Evolutionary conservation across 2,113 vertebrate species (phyloP).

Genomic region (Calyptomena viridis): DNA sequence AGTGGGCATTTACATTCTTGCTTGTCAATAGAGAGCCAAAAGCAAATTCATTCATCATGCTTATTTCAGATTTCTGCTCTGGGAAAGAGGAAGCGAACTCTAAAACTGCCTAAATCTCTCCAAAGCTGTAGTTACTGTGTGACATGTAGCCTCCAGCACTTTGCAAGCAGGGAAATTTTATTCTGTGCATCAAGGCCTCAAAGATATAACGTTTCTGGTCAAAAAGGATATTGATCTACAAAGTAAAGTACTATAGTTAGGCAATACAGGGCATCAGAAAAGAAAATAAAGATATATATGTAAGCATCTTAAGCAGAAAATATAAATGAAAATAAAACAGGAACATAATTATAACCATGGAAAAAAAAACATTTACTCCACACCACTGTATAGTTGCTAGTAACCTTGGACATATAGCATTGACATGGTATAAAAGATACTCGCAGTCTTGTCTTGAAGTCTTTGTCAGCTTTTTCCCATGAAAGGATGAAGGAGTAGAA

Average conservation of each 20-base stretch:
- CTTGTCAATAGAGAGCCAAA: not conserved
- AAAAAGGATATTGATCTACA: not conserved
- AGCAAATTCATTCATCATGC: not conserved
- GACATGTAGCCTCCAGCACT: not conserved
- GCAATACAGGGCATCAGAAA: not conserved
- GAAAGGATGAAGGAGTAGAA: not conserved
- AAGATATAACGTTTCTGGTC: not conserved
- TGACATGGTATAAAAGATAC: not conserved
- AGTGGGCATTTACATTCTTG: not conserved
- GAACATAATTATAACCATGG: not conserved
- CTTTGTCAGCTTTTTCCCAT: not conserved
- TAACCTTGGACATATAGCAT: not conserved
- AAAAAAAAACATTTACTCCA: not conserved
- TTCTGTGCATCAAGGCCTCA: not conserved
- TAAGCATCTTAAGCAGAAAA: not conserved
- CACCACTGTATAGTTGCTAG: not conserved
- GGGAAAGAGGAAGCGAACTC: not conserved
- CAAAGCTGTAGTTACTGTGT: not conserved
- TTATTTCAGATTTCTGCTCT: not conserved
- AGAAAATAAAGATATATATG: not conserved
- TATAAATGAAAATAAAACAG: not conserved
- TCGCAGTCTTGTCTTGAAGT: not conserved
- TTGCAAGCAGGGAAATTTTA: not conserved
- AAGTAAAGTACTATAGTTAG: not conserved
- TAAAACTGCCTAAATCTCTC: not conserved